These are phyloP conservation scores for Catharus fuscescens DNA, from an alignment of 2,113 vertebrate genomes.

Conservation along the genomic window DNA sequence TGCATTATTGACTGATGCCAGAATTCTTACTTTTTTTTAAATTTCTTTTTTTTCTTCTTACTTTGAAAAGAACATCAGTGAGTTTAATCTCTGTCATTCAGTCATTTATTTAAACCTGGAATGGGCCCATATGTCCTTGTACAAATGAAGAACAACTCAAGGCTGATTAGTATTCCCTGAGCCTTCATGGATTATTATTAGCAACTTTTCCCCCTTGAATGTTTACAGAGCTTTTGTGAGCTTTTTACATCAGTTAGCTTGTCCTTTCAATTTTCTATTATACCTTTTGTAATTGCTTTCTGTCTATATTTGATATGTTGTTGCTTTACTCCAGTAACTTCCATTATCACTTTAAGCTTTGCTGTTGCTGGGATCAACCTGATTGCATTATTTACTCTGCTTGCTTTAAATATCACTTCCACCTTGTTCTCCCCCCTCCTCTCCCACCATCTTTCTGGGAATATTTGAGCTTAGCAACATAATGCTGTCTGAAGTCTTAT, in stretches of 20 bases:
- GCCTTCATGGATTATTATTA: conserved; percentile 29
- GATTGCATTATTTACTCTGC: conserved; percentile 23
- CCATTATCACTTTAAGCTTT: conserved; percentile 18
- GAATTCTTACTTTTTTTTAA: background rate
- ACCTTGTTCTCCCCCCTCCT: background rate
- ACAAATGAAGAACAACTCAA: background rate
- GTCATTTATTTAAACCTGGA: conserved; percentile 4
- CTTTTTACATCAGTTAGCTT: conserved; percentile 24
- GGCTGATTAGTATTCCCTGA: background rate
- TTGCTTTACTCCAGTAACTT: conserved; percentile 48
- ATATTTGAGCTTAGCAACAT: background rate
- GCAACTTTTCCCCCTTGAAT: conserved; percentile 17
- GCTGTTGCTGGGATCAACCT: background rate
- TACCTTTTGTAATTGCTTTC: conserved; percentile 54
- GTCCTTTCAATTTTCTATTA: conserved; percentile 47
- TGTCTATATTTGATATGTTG: conserved; percentile 4
- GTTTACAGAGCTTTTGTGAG: conserved; percentile 42
- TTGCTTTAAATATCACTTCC: conserved; percentile 13
- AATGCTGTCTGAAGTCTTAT: conserved; percentile 9
- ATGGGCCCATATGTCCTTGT: background rate
- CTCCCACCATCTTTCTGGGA: background rate
- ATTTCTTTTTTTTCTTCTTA: background rate
- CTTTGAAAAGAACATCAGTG: background rate
- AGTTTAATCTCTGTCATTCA: background rate
- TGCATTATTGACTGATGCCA: background rate